Base-by-base conservation (phyloP, 2,888 invertebrate species). In the Bimastos eiseni region DNA sequence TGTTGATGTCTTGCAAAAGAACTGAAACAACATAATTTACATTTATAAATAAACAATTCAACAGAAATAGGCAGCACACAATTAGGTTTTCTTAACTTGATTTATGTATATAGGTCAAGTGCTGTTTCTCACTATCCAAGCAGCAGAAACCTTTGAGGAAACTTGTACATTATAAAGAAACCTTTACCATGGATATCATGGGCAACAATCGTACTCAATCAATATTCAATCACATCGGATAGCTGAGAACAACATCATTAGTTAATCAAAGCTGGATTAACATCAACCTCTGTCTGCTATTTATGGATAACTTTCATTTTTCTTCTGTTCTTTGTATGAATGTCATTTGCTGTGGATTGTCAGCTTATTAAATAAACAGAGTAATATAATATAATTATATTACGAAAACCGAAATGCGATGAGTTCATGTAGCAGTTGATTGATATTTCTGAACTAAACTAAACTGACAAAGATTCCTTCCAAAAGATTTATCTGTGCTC, bases 1-100 rank as follows among this genome's bases (percentile, higher is more conserved):
- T 97, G 94, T 98, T 98, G 93, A 99, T 98, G 95, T 99, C 98
- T 96, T 98, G 98, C 92, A 98, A 96, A 19, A 97, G 97, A 37
- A 98, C 98, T 97, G 90, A 88, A 90, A 90, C 8, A 38, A 44
- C 89, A 89, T 41, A 41, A 41, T 30, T 30, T 21, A 30, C 15
- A 89, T n/a, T 70, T n/a, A 11, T 70, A 70, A 70, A 70, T 70
- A 70, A 70, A 70, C 70, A 70, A 70, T 70, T 70, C n/a, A 70
- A 70, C 70, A 70, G n/a, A n/a, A 8, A 30, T 70, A n/a, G 24
- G 49, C 70, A 70, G 30, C 70, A 70, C n/a, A n/a, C 13, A 8
- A 70, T n/a, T n/a, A 70, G 70, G 70, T 30, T n/a, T 70, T n/a
- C 70, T 70, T 70, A 70, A 49, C 8, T 13, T 70, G 70, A 70